A percentile compares a stretch with the other conserved stretches of the same genome.
Conservation (phyloP, 2,113 vertebrate genomes). For the Anthoscopus minutus region DNA sequence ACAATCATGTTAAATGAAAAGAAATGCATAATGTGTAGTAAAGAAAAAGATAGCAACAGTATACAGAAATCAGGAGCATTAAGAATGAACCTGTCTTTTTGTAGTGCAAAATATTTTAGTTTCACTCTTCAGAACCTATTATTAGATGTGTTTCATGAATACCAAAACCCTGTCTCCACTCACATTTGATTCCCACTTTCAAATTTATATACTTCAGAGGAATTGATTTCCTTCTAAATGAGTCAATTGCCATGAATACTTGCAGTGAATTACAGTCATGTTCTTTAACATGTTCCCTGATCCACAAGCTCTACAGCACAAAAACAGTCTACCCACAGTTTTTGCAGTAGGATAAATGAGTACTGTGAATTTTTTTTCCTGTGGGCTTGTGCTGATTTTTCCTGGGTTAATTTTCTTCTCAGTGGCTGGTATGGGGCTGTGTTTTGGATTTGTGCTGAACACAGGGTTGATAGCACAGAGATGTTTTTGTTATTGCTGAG, state of each 20-base stretch:
- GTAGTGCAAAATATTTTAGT: not conserved
- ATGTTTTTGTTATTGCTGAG: not conserved
- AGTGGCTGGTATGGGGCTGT: accelerated
- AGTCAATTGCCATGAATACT: slow-evolving; percentile 17
- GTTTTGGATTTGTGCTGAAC: not conserved
- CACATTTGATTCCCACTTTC: not conserved
- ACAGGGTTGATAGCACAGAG: not conserved
- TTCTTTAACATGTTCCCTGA: not conserved
- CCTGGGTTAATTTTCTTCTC: not conserved
- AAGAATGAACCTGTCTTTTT: not conserved
- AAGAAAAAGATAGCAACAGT: not conserved
- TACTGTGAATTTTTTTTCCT: not conserved
- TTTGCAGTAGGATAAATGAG: not conserved
- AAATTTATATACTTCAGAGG: not conserved
- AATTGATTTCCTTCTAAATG: slow-evolving; percentile 21
- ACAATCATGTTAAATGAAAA: not conserved
- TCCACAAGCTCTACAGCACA: not conserved
- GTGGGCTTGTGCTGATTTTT: not conserved
- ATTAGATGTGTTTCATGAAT: not conserved
- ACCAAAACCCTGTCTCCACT: not conserved
- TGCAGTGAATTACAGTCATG: not conserved
- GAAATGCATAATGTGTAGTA: not conserved
- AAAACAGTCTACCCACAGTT: not conserved
- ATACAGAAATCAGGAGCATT: not conserved
- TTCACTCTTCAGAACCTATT: not conserved